Percentiles rank a stretch among this genome's conserved stretches.
Evolutionary conservation across 35 echinoderm and acorn worm genomes (phyloP).

Genomic region (Apostichopus parvimensis): DNA sequence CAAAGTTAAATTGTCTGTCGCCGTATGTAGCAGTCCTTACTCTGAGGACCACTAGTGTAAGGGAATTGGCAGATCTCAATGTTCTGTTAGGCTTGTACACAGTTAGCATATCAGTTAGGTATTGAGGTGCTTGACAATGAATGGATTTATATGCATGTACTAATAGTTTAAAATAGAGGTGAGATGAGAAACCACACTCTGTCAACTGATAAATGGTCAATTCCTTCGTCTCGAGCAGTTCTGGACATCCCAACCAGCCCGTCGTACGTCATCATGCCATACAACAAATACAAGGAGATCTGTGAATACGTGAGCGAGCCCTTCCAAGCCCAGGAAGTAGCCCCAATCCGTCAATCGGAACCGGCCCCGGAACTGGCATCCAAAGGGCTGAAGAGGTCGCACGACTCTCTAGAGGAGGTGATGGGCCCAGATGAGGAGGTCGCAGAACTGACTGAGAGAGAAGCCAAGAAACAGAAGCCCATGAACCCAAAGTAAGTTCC

Average conservation of each 20-base stretch:
- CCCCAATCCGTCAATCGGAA: background rate
- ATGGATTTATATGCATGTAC: too few species aligned
- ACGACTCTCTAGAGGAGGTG: constrained; percentile 28
- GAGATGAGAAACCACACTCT: too few species aligned
- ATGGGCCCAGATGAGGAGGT: constrained; percentile 73
- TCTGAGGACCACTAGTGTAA: too few species aligned
- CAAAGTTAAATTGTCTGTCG: too few species aligned
- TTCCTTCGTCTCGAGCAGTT: background rate
- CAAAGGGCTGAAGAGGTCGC: constrained; percentile 35
- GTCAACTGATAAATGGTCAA: too few species aligned
- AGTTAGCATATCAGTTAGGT: too few species aligned
- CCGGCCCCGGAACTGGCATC: background rate
- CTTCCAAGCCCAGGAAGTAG: background rate
- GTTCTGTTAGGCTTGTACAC: too few species aligned
- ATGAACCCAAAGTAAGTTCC: constrained; percentile 88
- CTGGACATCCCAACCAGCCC: constrained; percentile 20
- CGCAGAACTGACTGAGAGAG: constrained; percentile 66
- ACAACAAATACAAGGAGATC: constrained; percentile 25
- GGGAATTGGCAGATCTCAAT: too few species aligned
- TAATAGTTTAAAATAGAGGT: too few species aligned
- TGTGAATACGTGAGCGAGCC: background rate
- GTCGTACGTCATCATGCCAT: constrained; percentile 22
- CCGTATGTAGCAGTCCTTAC: too few species aligned
- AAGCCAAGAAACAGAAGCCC: constrained; percentile 70
- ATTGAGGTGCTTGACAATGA: too few species aligned